These are phyloP conservation scores for Mustela lutreola DNA, from an alignment of 2,113 vertebrate species.

Conservation along the genomic window DNA sequence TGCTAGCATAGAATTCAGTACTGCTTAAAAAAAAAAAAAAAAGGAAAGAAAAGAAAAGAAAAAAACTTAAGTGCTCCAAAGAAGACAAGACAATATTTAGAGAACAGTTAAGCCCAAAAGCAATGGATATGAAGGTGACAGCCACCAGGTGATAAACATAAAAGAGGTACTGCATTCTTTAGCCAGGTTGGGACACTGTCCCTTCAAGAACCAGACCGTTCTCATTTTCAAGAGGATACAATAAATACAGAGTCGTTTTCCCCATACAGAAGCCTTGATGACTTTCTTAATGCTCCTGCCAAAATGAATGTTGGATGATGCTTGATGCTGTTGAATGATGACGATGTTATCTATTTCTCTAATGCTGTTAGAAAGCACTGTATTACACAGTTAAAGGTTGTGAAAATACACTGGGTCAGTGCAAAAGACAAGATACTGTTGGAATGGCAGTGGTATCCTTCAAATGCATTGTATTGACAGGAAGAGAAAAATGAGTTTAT, in stretches of 20 bases:
- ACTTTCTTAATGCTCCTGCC: neutral
- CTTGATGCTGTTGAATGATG: neutral
- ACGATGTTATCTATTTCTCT: constrained; percentile 13
- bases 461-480: neutral
- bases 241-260: neutral
- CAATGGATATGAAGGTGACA: neutral
- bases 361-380: neutral
- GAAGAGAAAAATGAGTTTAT: constrained; percentile 25
- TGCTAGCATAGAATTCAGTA: neutral
- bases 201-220: constrained; percentile 20
- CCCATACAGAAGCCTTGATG: neutral
- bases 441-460: neutral
- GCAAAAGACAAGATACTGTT: constrained; percentile 31
- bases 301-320: neutral
- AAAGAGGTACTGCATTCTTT: neutral
- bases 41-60: neutral
- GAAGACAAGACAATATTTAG: constrained; percentile 61
- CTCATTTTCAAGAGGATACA: neutral
- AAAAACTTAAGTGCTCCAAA: neutral
- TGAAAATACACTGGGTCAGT: neutral
- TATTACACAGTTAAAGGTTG: neutral
- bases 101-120: constrained; percentile 43
- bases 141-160: constrained; percentile 30
- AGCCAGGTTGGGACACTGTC: neutral
- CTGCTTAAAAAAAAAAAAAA: neutral